These are phyloP conservation scores for Triops cancriformis DNA, from an alignment of 1,140 invertebrate species.

Conservation along the genomic window DNA sequence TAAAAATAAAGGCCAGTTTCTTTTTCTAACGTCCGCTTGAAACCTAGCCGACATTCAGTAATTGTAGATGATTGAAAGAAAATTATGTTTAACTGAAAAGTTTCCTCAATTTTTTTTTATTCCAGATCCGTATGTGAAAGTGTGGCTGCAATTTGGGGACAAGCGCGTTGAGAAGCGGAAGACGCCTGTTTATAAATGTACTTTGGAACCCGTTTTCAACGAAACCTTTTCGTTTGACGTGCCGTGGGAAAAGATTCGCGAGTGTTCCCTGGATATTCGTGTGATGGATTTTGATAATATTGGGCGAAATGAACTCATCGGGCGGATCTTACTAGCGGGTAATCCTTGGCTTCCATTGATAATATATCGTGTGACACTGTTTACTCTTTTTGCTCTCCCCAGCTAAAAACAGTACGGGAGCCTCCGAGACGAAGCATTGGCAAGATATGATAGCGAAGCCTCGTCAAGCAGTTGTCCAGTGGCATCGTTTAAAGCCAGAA, in stretches of 20 bases:
- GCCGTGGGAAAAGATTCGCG: slow-evolving; percentile 87
- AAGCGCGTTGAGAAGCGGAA: slow-evolving; percentile 90
- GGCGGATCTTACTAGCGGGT: slow-evolving; percentile 77
- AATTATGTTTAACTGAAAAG: not conserved
- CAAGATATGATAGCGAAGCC: slow-evolving; percentile 95
- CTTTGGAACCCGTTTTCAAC: slow-evolving; percentile 84
- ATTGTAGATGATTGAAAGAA: too few species aligned
- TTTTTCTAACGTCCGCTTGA: too few species aligned
- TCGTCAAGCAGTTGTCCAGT: slow-evolving; percentile 81
- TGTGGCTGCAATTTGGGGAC: slow-evolving; percentile 90
- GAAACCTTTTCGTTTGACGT: slow-evolving; percentile 87
- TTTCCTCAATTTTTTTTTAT: not conserved
- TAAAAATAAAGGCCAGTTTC: too few species aligned
- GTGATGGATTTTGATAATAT: slow-evolving; percentile 95
- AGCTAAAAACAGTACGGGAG: slow-evolving; percentile 85
- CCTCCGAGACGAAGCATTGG: slow-evolving; percentile 87
- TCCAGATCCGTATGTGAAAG: slow-evolving; percentile 90
- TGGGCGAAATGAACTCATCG: slow-evolving; percentile 83
- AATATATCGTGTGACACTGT: not conserved
- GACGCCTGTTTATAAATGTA: slow-evolving; percentile 90
- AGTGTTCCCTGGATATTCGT: slow-evolving; percentile 83
- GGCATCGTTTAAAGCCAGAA: slow-evolving; percentile 51
- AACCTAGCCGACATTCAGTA: too few species aligned
- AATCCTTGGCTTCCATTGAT: slow-evolving; percentile 19
- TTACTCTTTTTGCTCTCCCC: slow-evolving; percentile 36